phyloP scores from a whole-genome alignment of 2,888 invertebrate genomes.

The Nomada flava region DNA sequence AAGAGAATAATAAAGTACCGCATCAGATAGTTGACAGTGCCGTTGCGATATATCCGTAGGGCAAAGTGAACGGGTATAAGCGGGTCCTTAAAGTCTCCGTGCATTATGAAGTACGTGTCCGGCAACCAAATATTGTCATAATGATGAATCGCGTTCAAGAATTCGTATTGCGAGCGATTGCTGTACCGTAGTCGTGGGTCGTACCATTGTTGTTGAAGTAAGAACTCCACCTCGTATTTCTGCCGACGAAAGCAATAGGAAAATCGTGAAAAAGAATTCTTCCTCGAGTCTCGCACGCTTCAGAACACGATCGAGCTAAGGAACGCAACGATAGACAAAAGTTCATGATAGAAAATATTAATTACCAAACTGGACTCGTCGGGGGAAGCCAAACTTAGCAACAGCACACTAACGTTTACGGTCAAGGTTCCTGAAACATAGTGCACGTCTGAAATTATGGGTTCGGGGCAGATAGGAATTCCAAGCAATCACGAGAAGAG shows the following conservation, averaged over 20 bases:
- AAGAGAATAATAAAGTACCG: constrained; percentile 85
- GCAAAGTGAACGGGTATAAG: constrained; percentile 97
- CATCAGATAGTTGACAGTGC: constrained; percentile 97
- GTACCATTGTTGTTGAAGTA: constrained; percentile 97
- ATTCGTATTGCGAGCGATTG: constrained; percentile 94
- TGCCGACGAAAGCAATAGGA: constrained; percentile 84
- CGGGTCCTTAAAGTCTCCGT: constrained; percentile 97
- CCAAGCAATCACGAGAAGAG: constrained; percentile 36
- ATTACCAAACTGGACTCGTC: constrained; percentile 98
- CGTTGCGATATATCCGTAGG: constrained; percentile 95
- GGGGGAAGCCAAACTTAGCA: constrained; percentile 97
- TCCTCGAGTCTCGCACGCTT: no score
- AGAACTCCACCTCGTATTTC: constrained; percentile 98
- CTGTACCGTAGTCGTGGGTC: constrained; percentile 95
- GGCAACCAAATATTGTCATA: constrained; percentile 97
- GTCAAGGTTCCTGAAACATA: constrained; percentile 93
- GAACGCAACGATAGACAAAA: no score
- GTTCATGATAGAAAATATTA: constrained; percentile 68
- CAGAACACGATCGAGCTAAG: no score
- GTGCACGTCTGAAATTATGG: constrained; percentile 69
- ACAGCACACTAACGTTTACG: constrained; percentile 96
- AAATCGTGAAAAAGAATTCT: not conserved
- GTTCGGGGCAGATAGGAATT: not conserved
- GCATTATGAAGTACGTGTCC: constrained; percentile 98
- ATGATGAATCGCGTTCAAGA: constrained; percentile 96